phyloP scores from a whole-genome alignment of 2,888 invertebrate species.

The Microctonus aethiopoides region DNA sequence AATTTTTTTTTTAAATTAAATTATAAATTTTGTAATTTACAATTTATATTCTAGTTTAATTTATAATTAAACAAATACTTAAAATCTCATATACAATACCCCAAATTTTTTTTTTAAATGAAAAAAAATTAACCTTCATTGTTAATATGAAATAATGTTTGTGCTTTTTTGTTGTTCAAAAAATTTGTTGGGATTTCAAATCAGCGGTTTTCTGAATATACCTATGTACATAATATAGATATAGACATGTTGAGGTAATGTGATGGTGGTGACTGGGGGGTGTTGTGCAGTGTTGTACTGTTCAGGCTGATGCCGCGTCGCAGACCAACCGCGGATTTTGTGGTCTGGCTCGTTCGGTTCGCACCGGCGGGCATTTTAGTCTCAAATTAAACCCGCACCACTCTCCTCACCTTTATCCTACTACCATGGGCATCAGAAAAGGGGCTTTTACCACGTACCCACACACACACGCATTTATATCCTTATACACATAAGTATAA shows the following conservation, averaged over 20 bases:
- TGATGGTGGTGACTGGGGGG: not conserved
- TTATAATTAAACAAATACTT: too few relatives aligned
- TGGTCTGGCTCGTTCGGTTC: conserved; percentile 39
- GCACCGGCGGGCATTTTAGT: conserved; percentile 43
- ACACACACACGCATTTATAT: not conserved
- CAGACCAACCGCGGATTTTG: conserved; percentile 38
- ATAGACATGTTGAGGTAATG: not conserved
- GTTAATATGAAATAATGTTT: not conserved
- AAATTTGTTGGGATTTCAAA: not conserved
- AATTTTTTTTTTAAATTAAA: not conserved
- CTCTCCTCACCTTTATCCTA: not conserved
- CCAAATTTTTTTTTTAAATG: too few relatives aligned
- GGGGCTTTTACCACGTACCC: not conserved
- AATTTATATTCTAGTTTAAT: too few relatives aligned
- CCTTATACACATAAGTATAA: not conserved
- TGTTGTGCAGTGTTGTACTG: not conserved
- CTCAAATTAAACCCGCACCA: conserved; percentile 53
- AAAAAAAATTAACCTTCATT: not conserved
- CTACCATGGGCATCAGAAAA: not conserved
- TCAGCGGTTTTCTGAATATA: conserved; percentile 7
- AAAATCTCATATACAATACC: too few relatives aligned
- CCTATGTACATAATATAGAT: not conserved
- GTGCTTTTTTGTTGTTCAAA: not conserved
- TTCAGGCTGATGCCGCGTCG: not conserved
- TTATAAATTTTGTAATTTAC: not conserved